These are phyloP conservation scores for Galaxias olidus DNA, from an alignment of 2,797 vertebrate genomes.

Conservation along the genomic window DNA sequence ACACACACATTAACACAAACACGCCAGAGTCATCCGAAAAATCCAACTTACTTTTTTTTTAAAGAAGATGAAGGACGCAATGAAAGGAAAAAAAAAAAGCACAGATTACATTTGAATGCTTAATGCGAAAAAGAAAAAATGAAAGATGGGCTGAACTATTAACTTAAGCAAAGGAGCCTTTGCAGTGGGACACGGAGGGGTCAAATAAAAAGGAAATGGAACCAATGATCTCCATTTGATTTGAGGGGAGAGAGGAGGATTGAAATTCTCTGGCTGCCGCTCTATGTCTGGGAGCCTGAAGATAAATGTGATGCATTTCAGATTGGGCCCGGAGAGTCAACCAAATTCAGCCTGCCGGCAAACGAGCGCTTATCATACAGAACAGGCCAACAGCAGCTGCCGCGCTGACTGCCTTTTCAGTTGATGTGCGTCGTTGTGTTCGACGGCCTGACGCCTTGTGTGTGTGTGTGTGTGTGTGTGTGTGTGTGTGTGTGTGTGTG, in stretches of 20 bases:
- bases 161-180: conserved; percentile 26
- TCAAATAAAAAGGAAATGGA: conserved; percentile 45
- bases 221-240: conserved; percentile 73
- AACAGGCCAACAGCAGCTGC: conserved; percentile 45
- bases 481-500: neutral
- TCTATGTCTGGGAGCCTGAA: conserved; percentile 58
- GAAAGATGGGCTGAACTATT: conserved; percentile 42
- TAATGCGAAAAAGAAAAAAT: conserved; percentile 47
- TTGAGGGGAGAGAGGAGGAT: conserved; percentile 60
- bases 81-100: conserved; percentile 54
- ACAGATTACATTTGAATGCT: conserved; percentile 64
- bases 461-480: conserved; percentile 9
- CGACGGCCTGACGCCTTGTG: neutral
- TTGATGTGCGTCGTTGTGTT: conserved; percentile 21
- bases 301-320: conserved; percentile 72
- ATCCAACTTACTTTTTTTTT: conserved; percentile 72
- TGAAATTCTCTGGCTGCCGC: conserved; percentile 66
- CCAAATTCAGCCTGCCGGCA: conserved; percentile 39
- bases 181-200: conserved; percentile 25
- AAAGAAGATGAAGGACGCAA: conserved; percentile 64
- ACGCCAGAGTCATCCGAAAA: conserved; percentile 14
- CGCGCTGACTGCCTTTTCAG: conserved; percentile 38
- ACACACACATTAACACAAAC: conserved; percentile 42
- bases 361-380: conserved; percentile 57
- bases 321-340: conserved; percentile 59